Base-by-base conservation (phyloP, 2,797 vertebrate species). In the Sylvia borin region DNA sequence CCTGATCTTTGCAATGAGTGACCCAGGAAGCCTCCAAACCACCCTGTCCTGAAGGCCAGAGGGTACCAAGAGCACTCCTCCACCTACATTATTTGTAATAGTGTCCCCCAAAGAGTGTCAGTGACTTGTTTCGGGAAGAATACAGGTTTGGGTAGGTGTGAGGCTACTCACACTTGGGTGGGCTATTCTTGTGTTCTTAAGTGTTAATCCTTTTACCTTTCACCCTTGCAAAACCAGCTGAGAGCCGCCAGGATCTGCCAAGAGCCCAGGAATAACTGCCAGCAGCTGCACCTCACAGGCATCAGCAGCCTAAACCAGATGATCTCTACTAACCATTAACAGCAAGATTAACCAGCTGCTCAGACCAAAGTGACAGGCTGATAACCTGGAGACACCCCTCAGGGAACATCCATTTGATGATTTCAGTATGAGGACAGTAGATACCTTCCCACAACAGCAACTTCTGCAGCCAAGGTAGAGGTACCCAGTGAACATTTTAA, bases 291-390 rank as follows among this genome's bases (percentile, higher is more conserved):
- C 17, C 64, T 71, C 60, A 16, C 62, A 66, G 67, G 51, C 62
- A 55, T 0, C 55, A 70, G 58, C 71, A 83, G 50, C 66, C 76
- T 38, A 5, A 70, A 60, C 29, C 68, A 74, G 65, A 24, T 13
- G 15, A 38, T 73, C 42, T 66, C 62, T 36, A 15, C 62, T 68
- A 92, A 95, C 74, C 62, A 95, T 88, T 90, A 90, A 90, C 77
- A 70, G 48, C 64, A 79, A 71, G 60, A 64, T 42, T 27, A 84
- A 66, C 40, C 50, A 48, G 48, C 58, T 48, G 7, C 75, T 74
- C 32, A 51, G 72, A 66, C n/a, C 76, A 61, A 75, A 94, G 85
- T 9, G 24, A 32, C 65, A 84, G 36, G 8, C 25, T 72, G 47
- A 84, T 47, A 81, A 75, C 27, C 51, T 36, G 31, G 58, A 78